Percentiles rank a stretch among this genome's conserved stretches.
Evolutionary conservation across 2,113 vertebrate genomes (phyloP).

Genomic region (Toxotes chatareus): DNA sequence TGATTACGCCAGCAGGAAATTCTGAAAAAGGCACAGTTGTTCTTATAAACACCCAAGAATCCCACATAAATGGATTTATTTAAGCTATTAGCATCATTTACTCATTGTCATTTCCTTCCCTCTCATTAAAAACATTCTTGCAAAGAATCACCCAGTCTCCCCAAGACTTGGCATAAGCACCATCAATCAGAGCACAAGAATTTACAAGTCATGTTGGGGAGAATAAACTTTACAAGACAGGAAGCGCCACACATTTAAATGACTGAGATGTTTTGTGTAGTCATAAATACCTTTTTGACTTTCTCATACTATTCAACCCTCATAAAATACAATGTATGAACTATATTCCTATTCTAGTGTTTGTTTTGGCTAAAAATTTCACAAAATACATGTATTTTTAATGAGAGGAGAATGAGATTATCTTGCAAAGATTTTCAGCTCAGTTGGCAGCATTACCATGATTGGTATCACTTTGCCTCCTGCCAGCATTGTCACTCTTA

Average conservation of each 20-base stretch:
- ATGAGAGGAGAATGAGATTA: background rate
- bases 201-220: conserved; percentile 17
- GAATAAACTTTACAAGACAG: conserved; percentile 26
- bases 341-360: background rate
- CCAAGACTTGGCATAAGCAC: conserved; percentile 16
- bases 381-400: background rate
- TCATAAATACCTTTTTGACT: background rate
- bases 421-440: background rate
- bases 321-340: background rate
- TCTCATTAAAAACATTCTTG: conserved; percentile 39
- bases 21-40: conserved; percentile 22
- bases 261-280: background rate
- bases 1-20: conserved; percentile 15
- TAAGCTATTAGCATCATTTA: conserved; percentile 14
- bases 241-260: background rate
- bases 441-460: background rate
- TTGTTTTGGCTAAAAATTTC: background rate
- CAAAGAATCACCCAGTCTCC: conserved; percentile 9
- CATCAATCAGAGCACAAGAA: background rate
- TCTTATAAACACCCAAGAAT: conserved; percentile 21
- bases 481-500: conserved; percentile 8
- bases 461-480: background rate
- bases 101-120: conserved; percentile 9
- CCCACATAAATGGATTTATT: conserved; percentile 46
- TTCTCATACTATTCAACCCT: conserved; percentile 9